Percentiles rank a stretch among this genome's conserved stretches.
Conservation (phyloP, 1,140 invertebrate genomes). For the Drosophila obscura region DNA sequence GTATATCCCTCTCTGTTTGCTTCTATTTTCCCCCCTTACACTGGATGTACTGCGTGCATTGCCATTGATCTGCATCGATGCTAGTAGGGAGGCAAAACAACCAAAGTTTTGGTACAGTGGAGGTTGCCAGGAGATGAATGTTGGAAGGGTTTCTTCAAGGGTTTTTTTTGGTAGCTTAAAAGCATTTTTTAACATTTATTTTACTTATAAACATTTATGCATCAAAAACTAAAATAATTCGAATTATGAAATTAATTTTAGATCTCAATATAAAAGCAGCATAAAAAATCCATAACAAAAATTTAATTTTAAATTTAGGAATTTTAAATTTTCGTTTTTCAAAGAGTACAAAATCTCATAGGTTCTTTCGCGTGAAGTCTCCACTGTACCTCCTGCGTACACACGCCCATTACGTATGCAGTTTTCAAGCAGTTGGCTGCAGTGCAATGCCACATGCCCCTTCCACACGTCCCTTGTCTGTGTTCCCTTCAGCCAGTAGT, state of each 20-base stretch:
- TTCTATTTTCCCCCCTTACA: background rate
- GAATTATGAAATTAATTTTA: too few relatives aligned
- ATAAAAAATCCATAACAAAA: too few relatives aligned
- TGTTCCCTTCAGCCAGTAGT: slow-evolving; percentile 22
- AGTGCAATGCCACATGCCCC: too few relatives aligned
- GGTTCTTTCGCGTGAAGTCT: background rate
- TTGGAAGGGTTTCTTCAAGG: background rate
- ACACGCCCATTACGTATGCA: slow-evolving; percentile 64
- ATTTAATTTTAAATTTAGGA: fast-evolving
- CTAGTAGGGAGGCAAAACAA: slow-evolving; percentile 43
- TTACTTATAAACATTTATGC: too few relatives aligned
- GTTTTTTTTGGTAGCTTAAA: too few relatives aligned
- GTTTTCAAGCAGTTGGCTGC: slow-evolving; percentile 48
- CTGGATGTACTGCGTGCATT: slow-evolving; percentile 9
- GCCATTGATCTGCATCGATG: slow-evolving; percentile 76
- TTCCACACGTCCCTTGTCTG: background rate
- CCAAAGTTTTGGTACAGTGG: slow-evolving; percentile 18
- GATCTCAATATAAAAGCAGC: too few relatives aligned
- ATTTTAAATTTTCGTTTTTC: too few relatives aligned
- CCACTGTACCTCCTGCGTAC: slow-evolving; percentile 28
- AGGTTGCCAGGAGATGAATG: background rate
- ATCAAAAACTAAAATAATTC: too few relatives aligned
- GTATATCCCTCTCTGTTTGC: slow-evolving; percentile 15
- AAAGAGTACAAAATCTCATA: too few relatives aligned
- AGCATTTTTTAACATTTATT: too few relatives aligned